phyloP scores from a whole-genome alignment of 1,140 invertebrate genomes.

The Drosophila navojoa region DNA sequence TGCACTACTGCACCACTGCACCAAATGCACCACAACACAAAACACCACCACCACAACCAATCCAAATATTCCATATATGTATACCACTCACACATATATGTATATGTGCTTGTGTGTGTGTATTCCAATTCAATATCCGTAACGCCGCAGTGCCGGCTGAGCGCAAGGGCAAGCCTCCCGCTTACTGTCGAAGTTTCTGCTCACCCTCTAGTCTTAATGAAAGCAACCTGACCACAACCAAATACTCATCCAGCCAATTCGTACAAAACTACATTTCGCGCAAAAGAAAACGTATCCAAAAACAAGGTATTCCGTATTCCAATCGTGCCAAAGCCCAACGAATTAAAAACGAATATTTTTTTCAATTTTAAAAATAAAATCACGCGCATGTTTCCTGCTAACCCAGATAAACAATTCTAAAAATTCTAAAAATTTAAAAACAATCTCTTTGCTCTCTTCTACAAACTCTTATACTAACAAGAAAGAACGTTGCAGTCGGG shows the following conservation, averaged over 20 bases:
- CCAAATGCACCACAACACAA: conserved; percentile 33
- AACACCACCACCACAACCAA: conserved; percentile 29
- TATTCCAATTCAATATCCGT: conserved; percentile 5
- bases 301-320: conserved; percentile 78
- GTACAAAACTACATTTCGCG: conserved; percentile 82
- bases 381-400: conserved; percentile 45
- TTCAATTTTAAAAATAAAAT: conserved; percentile 29
- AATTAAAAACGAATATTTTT: background rate
- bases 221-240: conserved; percentile 74
- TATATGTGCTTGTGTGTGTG: background rate
- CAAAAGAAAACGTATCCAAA: conserved; percentile 83
- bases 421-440: conserved; percentile 10
- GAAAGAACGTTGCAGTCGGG: too few species aligned
- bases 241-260: conserved; percentile 80
- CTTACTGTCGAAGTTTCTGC: conserved; percentile 83
- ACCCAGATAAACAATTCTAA: conserved; percentile 39
- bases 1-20: conserved; percentile 25
- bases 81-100: conserved; percentile 42
- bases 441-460: conserved; percentile 17
- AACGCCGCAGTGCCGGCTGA: conserved; percentile 72
- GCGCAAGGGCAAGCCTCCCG: conserved; percentile 78
- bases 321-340: too few species aligned
- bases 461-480: conserved; percentile 41
- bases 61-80: conserved; percentile 42
- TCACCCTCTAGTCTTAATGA: conserved; percentile 74